phyloP scores from a whole-genome alignment of 2,797 vertebrate species.

The Mus caroli region DNA sequence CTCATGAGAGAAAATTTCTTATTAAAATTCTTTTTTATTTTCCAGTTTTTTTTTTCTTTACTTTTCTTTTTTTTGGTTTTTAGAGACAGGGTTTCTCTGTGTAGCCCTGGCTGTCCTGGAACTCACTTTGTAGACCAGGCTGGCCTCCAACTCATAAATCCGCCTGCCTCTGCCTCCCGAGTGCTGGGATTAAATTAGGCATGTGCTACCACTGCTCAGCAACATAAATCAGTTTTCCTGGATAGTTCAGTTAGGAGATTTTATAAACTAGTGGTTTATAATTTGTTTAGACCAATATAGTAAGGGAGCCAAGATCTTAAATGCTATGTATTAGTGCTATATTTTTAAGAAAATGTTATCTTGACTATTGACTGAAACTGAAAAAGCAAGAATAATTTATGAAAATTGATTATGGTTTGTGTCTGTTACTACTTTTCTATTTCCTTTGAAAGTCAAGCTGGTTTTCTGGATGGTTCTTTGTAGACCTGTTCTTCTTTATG shows the following conservation, averaged over 20 bases:
- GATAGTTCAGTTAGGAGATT: slow-evolving; percentile 31
- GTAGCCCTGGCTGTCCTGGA: no score
- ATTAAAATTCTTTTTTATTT: slow-evolving; percentile 26
- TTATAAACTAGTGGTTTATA: slow-evolving; percentile 52
- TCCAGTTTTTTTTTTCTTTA: background rate
- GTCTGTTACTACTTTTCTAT: slow-evolving; percentile 47
- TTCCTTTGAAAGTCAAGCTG: slow-evolving; percentile 20
- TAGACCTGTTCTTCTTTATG: slow-evolving; percentile 9
- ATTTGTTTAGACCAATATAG: slow-evolving; percentile 41
- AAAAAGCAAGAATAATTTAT: slow-evolving; percentile 53
- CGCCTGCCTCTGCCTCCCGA: no score
- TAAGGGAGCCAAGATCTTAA: slow-evolving; percentile 43
- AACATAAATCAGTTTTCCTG: background rate
- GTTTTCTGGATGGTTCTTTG: slow-evolving; percentile 37
- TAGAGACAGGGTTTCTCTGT: no score
- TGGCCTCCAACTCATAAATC: no score
- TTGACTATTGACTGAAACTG: slow-evolving; percentile 43
- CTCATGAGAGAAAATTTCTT: slow-evolving; percentile 25
- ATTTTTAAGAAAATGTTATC: slow-evolving; percentile 56
- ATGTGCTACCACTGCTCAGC: no score
- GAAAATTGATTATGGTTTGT: slow-evolving; percentile 48
- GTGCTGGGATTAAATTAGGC: no score
- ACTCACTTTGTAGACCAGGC: no score
- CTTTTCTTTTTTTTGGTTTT: no score
- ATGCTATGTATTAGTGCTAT: slow-evolving; percentile 31